phyloP scores from a whole-genome alignment of 2,797 vertebrate species.

The Ambastaia sidthimunki region DNA sequence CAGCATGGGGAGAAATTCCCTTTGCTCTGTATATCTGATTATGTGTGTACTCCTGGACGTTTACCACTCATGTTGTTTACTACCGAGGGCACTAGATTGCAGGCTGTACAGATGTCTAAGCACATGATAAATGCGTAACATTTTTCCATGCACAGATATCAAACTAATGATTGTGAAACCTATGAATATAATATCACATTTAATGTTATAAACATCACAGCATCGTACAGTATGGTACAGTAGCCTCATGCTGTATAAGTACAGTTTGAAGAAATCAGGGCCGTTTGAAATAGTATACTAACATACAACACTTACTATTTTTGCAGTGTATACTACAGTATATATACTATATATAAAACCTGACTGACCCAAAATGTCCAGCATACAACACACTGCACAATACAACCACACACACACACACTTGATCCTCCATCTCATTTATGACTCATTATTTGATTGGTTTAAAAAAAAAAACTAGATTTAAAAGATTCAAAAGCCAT shows the following conservation, averaged over 20 bases:
- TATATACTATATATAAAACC: no score
- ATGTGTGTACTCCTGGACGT: slow-evolving; percentile 58
- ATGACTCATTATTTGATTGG: no score
- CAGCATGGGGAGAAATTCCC: slow-evolving; percentile 69
- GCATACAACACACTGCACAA: no score
- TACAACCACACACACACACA: no score
- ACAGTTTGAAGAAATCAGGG: not conserved
- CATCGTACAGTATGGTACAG: not conserved
- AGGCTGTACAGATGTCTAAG: slow-evolving; percentile 16
- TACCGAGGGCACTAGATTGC: slow-evolving; percentile 7
- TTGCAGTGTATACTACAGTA: no score
- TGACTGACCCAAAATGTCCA: no score
- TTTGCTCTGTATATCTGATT: slow-evolving; percentile 68
- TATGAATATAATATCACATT: not conserved
- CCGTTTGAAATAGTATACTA: not conserved
- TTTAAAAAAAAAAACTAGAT: no score
- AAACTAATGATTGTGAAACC: not conserved
- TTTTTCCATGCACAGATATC: not conserved
- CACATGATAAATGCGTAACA: not conserved
- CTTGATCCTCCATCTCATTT: no score
- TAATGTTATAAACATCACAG: not conserved
- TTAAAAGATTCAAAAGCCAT: no score
- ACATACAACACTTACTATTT: not conserved
- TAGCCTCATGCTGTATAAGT: not conserved
- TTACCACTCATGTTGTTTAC: not conserved